phyloP scores from a whole-genome alignment of 2,888 invertebrate genomes.

The Cheilosia vulpina region DNA sequence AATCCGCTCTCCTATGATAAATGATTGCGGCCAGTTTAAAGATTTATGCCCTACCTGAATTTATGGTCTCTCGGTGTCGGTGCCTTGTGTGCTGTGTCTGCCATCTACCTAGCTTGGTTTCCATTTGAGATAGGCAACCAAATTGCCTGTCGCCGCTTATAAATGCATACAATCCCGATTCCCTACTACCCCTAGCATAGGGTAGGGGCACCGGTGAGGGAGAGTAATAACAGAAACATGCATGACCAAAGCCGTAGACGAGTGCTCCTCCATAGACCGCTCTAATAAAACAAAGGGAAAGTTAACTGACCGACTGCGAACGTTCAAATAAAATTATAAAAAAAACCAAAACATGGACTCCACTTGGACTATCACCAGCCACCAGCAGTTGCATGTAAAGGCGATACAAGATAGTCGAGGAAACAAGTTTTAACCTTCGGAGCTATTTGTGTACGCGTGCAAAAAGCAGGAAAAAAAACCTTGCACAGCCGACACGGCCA shows the following conservation, averaged over 20 bases:
- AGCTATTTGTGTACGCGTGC: conserved; percentile 5
- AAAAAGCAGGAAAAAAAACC: conserved; percentile 28
- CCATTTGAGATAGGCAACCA: conserved; percentile 40
- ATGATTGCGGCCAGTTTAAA: conserved; percentile 65
- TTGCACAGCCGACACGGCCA: background rate
- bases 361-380: background rate
- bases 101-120: no score
- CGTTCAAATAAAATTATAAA: conserved; percentile 55
- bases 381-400: background rate
- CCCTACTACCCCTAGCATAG: no score
- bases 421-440: conserved; percentile 64
- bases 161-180: conserved; percentile 9
- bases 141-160: conserved; percentile 46
- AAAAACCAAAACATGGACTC: conserved; percentile 46
- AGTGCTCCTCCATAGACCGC: conserved; percentile 6
- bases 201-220: background rate
- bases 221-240: conserved; percentile 7
- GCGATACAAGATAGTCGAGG: background rate
- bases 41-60: conserved; percentile 48
- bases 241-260: conserved; percentile 14
- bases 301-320: conserved; percentile 73
- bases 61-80: conserved; percentile 16
- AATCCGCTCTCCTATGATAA: conserved; percentile 66
- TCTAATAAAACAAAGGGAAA: conserved; percentile 68
- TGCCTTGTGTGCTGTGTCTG: background rate